Evolutionary conservation across 2,888 invertebrate species (phyloP).

Genomic region (Dromius quadrimaculatus): DNA sequence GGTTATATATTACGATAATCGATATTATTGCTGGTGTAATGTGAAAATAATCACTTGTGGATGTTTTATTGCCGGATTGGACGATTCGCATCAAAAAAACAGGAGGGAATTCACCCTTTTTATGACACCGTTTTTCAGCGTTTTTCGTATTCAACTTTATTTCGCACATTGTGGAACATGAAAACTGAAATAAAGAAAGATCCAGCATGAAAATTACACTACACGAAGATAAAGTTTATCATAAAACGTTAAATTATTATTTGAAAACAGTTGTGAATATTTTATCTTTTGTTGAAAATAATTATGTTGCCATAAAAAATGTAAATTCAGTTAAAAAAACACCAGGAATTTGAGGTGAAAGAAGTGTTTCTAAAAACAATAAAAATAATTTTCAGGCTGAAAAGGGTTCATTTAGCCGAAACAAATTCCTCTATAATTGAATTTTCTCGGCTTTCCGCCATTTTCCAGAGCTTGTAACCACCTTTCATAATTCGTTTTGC

Average conservation of each 20-base stretch:
- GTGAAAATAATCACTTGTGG: slow-evolving; percentile 21
- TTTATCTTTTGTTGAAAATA: no score
- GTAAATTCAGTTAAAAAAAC: no score
- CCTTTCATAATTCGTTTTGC: slow-evolving; percentile 24
- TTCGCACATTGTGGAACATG: slow-evolving; percentile 10
- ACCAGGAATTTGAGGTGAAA: not conserved
- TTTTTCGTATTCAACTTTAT: not conserved
- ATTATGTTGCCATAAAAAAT: no score
- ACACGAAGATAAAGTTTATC: no score
- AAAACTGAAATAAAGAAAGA: no score
- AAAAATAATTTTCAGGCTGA: slow-evolving; percentile 1
- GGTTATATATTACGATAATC: slow-evolving; percentile 32
- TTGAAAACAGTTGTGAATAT: no score
- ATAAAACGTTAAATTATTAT: no score
- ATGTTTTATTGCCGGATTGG: slow-evolving; percentile 27
- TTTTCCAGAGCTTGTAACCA: slow-evolving; percentile 6
- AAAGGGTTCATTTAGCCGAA: slow-evolving; percentile 6
- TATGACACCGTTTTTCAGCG: slow-evolving; percentile 16
- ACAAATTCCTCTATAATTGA: slow-evolving; percentile 5
- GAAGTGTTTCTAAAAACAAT: not conserved
- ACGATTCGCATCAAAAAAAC: slow-evolving; percentile 16
- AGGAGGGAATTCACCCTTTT: no score
- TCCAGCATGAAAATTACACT: no score
- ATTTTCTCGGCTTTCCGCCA: not conserved
- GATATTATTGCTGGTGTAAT: slow-evolving; percentile 26